Percentiles rank a stretch among this genome's conserved stretches.
phyloP scores from a whole-genome alignment of 53 echinoderm and acorn worm genomes.

The Zoroaster sp. region DNA sequence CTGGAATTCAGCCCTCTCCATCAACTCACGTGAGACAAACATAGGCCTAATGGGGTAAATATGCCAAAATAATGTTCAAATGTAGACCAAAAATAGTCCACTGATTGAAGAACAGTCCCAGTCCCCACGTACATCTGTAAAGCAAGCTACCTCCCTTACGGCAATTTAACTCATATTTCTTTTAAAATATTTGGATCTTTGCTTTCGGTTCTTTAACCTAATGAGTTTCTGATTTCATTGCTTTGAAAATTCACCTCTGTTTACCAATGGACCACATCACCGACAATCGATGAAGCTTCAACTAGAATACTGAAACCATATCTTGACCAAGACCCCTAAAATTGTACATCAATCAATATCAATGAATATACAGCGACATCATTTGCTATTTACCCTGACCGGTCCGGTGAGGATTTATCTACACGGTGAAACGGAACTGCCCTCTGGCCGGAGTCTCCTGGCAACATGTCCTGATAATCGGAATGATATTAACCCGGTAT shows the following conservation, averaged over 20 bases:
- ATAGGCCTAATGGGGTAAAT: too few relatives aligned
- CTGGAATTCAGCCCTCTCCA: too few relatives aligned
- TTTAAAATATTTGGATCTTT: not conserved
- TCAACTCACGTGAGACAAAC: too few relatives aligned
- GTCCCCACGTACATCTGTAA: not conserved
- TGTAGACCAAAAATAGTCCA: not conserved
- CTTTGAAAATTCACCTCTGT: not conserved
- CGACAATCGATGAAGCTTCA: not conserved
- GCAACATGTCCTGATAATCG: not conserved
- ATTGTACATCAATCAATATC: not conserved
- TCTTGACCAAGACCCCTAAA: not conserved
- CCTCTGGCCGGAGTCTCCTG: not conserved
- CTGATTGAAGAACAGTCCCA: not conserved
- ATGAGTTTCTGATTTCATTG: conserved; percentile 12
- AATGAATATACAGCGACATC: not conserved
- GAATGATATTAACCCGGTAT: not conserved
- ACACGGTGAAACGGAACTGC: not conserved
- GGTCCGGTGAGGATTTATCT: not conserved
- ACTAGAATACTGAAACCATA: not conserved
- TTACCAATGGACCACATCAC: conserved; percentile 6
- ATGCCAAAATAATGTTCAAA: not conserved
- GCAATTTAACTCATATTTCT: not conserved
- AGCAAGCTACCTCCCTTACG: not conserved
- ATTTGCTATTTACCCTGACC: not conserved
- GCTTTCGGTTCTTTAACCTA: not conserved